Percentiles rank a stretch among this genome's conserved stretches.
phyloP scores from a whole-genome alignment of 2,797 vertebrate genomes.

The Rallus crepitans region DNA sequence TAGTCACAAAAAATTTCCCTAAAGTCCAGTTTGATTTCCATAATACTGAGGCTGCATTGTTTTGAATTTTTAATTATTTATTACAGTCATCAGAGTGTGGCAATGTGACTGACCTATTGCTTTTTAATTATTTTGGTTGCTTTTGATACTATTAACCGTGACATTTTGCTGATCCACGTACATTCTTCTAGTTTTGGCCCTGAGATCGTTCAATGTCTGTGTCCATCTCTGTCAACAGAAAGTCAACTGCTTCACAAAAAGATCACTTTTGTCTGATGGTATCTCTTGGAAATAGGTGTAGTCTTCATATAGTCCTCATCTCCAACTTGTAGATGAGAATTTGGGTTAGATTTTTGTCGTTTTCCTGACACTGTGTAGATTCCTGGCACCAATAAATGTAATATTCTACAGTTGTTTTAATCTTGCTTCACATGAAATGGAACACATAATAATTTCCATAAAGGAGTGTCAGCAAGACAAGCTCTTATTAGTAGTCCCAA shows the following conservation, averaged over 20 bases:
- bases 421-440: slow-evolving; percentile 50
- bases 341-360: slow-evolving; percentile 43
- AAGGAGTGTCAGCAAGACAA: slow-evolving; percentile 21
- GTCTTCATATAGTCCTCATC: not conserved
- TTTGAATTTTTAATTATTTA: slow-evolving; percentile 79
- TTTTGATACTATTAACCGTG: slow-evolving; percentile 71
- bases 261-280: slow-evolving; percentile 25
- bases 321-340: not conserved
- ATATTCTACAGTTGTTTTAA: slow-evolving; percentile 27
- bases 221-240: slow-evolving; percentile 64
- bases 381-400: slow-evolving; percentile 38
- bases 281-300: not conserved
- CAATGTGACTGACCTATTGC: slow-evolving; percentile 66
- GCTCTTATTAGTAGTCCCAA: slow-evolving; percentile 45
- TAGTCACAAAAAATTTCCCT: slow-evolving; percentile 37
- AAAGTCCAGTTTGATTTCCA: slow-evolving; percentile 55
- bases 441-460: slow-evolving; percentile 57
- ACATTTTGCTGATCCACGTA: slow-evolving; percentile 64
- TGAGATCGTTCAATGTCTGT: slow-evolving; percentile 44
- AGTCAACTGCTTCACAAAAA: slow-evolving; percentile 36
- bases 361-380: slow-evolving; percentile 22
- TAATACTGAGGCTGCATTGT: slow-evolving; percentile 57
- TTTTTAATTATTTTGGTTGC: slow-evolving; percentile 77
- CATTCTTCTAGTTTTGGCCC: slow-evolving; percentile 40
- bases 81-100: slow-evolving; percentile 68